Conservation (phyloP, 2,113 vertebrate species). For the Sphaerodactylus townsendi region DNA sequence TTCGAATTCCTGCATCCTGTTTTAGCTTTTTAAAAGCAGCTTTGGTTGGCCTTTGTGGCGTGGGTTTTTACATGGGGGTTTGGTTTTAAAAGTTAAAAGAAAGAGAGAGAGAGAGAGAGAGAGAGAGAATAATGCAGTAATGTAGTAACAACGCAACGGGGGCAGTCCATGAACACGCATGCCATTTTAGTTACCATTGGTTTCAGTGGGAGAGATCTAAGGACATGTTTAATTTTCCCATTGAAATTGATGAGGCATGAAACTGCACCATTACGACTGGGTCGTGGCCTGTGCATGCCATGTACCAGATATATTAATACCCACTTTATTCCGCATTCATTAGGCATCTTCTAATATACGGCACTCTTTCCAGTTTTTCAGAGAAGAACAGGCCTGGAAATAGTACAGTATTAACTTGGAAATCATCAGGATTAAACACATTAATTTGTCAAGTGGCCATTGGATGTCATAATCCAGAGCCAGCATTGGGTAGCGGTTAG, state of each 20-base stretch:
- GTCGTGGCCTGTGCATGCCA: background rate
- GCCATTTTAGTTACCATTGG: background rate
- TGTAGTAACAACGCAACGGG: background rate
- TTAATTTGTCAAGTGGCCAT: background rate
- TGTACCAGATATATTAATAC: background rate
- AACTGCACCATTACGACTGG: background rate
- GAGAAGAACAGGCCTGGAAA: background rate
- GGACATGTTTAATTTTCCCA: background rate
- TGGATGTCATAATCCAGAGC: background rate
- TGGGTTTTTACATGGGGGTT: background rate
- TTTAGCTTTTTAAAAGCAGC: constrained; percentile 17
- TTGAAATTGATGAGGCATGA: background rate
- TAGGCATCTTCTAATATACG: background rate
- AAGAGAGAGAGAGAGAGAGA: too few relatives aligned
- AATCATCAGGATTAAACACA: background rate
- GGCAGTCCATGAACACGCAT: background rate
- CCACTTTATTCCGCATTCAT: background rate
- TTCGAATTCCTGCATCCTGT: background rate
- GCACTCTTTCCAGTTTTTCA: background rate
- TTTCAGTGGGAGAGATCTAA: background rate
- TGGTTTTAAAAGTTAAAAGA: background rate
- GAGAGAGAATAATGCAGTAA: background rate
- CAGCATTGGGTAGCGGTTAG: too few relatives aligned
- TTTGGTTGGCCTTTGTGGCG: background rate
- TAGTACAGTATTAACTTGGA: background rate